A percentile compares a stretch with the other conserved stretches of the same genome.
These are phyloP conservation scores for Ammodytes dubius DNA, from an alignment of 2,113 vertebrate genomes.

Conservation along the genomic window DNA sequence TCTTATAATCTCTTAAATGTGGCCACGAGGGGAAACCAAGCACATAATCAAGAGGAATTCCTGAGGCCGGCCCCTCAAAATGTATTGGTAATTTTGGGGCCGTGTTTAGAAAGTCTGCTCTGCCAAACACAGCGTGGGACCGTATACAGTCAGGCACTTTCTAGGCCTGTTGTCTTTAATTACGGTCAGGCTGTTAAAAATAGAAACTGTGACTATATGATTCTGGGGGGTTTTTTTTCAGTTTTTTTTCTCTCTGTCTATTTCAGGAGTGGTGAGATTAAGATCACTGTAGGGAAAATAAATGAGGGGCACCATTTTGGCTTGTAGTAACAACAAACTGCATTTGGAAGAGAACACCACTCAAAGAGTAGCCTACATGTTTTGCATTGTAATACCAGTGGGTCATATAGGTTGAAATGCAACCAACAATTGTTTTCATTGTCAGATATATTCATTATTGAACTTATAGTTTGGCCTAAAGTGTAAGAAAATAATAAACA, in stretches of 20 bases:
- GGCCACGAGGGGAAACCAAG: constrained; percentile 58
- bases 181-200: constrained; percentile 67
- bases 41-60: constrained; percentile 69
- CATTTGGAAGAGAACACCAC: constrained; percentile 24
- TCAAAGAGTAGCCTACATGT: background rate
- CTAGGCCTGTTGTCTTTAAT: constrained; percentile 76
- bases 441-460: background rate
- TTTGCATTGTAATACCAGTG: background rate
- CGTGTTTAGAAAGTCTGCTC: constrained; percentile 57
- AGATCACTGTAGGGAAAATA: constrained; percentile 49
- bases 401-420: too few species aligned
- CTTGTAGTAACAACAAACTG: constrained; percentile 33
- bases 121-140: constrained; percentile 63
- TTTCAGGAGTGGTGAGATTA: constrained; percentile 55
- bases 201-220: constrained; percentile 67
- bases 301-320: constrained; percentile 31
- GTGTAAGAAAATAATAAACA: background rate
- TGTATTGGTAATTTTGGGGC: constrained; percentile 71
- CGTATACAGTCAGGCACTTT: constrained; percentile 54
- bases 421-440: background rate
- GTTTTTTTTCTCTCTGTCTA: constrained; percentile 39
- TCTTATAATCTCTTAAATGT: constrained; percentile 58
- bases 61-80: constrained; percentile 51
- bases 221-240: constrained; percentile 51
- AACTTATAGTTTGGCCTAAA: background rate